These are phyloP conservation scores for Tipula unca DNA, from an alignment of 2,888 invertebrate species.

Conservation along the genomic window DNA sequence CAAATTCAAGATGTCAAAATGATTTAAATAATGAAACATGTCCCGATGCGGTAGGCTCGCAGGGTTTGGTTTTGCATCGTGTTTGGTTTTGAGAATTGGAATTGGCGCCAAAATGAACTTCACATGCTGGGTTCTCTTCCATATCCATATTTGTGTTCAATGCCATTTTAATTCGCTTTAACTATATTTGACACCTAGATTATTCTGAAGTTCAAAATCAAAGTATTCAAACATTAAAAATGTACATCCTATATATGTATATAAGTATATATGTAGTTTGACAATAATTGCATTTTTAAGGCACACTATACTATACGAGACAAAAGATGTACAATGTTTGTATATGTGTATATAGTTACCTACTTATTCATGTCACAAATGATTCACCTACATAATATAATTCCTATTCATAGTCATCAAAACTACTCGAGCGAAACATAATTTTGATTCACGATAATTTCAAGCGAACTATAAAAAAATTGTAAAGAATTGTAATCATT, in stretches of 20 bases:
- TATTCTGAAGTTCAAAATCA: not conserved
- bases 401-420: not conserved
- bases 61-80: too few species aligned
- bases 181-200: not conserved
- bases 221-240: not conserved
- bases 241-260: not conserved
- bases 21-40: too few species aligned
- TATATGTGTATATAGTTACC: not conserved
- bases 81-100: too few species aligned
- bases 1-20: too few species aligned
- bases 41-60: too few species aligned
- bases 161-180: too few species aligned
- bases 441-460: not conserved
- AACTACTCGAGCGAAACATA: not conserved
- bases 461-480: not conserved
- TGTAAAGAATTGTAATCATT: not conserved
- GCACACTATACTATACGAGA: not conserved
- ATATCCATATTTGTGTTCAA: too few species aligned
- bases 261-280: too few species aligned
- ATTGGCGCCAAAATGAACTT: too few species aligned
- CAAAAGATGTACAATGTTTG: not conserved
- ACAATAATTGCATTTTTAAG: not conserved
- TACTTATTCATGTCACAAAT: not conserved
- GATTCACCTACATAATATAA: slow-evolving; percentile 14
- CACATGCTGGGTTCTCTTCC: too few species aligned